A percentile compares a stretch with the other conserved stretches of the same genome.
These are phyloP conservation scores for Harpegnathos saltator DNA, from an alignment of 1,140 invertebrate species.

Conservation along the genomic window DNA sequence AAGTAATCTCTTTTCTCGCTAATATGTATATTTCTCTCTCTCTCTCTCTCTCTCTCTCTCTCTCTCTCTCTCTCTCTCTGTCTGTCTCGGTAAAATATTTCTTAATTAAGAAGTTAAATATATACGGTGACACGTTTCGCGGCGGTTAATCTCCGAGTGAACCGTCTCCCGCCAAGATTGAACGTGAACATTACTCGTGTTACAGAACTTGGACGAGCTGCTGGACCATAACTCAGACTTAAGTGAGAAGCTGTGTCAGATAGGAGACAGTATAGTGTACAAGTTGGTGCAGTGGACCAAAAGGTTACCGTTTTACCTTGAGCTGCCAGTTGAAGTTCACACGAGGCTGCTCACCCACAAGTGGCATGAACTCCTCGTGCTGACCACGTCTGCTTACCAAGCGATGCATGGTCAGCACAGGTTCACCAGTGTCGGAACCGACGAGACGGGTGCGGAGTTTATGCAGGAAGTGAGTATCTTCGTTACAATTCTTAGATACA, in stretches of 20 bases:
- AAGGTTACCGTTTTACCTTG: conserved; percentile 97
- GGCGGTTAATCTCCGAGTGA: background rate
- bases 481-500: background rate
- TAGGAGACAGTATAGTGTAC: conserved; percentile 98
- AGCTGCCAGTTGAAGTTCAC: conserved; percentile 97
- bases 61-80: background rate
- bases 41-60: background rate
- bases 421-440: conserved; percentile 83
- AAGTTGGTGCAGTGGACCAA: conserved; percentile 99
- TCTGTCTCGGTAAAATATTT: background rate
- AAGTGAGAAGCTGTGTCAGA: conserved; percentile 96
- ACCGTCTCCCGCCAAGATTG: background rate
- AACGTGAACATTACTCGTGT: background rate
- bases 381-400: conserved; percentile 97
- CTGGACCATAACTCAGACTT: conserved; percentile 96
- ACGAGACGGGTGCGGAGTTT: conserved; percentile 89
- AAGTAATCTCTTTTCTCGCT: background rate
- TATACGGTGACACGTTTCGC: background rate
- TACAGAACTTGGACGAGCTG: conserved; percentile 94
- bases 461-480: conserved; percentile 89
- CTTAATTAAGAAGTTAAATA: background rate
- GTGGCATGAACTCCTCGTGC: conserved; percentile 98
- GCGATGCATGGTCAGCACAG: conserved; percentile 93
- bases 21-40: background rate
- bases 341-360: conserved; percentile 98